Conservation (phyloP, 1,140 invertebrate species). For the Globodera ellingtonae region DNA sequence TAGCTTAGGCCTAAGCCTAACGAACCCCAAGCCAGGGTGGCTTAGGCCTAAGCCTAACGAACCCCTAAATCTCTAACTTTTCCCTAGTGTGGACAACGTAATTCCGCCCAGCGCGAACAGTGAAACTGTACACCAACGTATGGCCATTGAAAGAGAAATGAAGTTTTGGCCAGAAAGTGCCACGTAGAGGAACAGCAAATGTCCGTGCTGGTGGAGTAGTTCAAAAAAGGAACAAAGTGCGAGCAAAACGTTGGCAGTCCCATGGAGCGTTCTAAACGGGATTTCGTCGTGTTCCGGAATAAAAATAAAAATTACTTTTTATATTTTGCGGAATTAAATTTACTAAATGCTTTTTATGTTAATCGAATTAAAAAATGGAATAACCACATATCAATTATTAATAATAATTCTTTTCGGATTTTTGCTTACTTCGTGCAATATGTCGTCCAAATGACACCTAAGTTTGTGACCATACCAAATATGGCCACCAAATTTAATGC, state of each 20-base stretch:
- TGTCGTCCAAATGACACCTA: conserved; percentile 1
- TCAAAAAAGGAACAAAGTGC: conserved; percentile 17
- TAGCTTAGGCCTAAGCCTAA: too few relatives aligned
- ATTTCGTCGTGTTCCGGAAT: neutral
- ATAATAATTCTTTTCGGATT: neutral
- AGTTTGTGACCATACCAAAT: neutral
- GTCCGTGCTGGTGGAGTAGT: conserved; percentile 17
- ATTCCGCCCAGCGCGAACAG: conserved; percentile 6
- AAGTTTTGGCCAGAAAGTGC: conserved; percentile 21
- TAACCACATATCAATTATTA: neutral
- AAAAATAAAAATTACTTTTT: neutral
- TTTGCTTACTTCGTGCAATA: neutral
- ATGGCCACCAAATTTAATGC: neutral
- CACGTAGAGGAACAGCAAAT: conserved; percentile 19
- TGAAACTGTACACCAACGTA: conserved; percentile 4
- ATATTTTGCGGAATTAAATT: neutral
- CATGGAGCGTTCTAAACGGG: neutral
- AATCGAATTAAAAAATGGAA: neutral
- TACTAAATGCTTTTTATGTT: neutral
- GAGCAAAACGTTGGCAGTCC: conserved; percentile 16
- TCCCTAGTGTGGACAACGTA: neutral
- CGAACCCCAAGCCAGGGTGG: too few relatives aligned
- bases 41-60: too few relatives aligned
- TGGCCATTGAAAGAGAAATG: neutral
- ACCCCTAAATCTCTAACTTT: too few relatives aligned